Conservation (phyloP, 2,113 vertebrate species). For the Zosterops lateralis region DNA sequence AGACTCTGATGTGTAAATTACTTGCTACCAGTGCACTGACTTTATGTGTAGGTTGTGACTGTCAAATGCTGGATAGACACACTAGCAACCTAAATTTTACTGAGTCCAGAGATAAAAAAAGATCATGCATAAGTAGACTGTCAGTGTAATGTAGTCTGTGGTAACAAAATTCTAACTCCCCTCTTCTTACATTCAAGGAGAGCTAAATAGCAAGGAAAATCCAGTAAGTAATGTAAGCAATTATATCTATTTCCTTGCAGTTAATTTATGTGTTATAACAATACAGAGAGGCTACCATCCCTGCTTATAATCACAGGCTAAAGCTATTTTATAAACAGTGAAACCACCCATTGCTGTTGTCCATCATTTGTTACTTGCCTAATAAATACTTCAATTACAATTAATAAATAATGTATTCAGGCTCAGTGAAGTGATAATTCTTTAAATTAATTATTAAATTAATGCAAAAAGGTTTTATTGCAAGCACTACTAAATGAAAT, state of each 20-base stretch:
- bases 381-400: slow-evolving; percentile 83
- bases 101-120: neutral
- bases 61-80: neutral
- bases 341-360: slow-evolving; percentile 58
- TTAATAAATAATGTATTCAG: slow-evolving; percentile 81
- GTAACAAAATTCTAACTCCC: neutral
- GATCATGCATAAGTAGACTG: neutral
- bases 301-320: slow-evolving; percentile 56
- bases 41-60: neutral
- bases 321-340: slow-evolving; percentile 59
- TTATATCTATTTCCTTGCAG: neutral
- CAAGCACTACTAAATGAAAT: slow-evolving; percentile 70
- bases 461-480: slow-evolving; percentile 72
- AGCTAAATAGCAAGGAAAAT: neutral
- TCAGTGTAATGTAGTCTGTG: neutral
- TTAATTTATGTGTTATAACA: slow-evolving; percentile 43
- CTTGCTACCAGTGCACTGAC: neutral
- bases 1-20: neutral
- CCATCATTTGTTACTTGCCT: slow-evolving; percentile 73
- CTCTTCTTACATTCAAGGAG: neutral
- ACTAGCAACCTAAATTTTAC: neutral
- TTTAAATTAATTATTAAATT: slow-evolving; percentile 82
- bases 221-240: neutral
- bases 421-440: slow-evolving; percentile 74
- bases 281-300: neutral